Evolutionary conservation across 2,113 vertebrate species (phyloP).

Genomic region (Bubo scandiacus): DNA sequence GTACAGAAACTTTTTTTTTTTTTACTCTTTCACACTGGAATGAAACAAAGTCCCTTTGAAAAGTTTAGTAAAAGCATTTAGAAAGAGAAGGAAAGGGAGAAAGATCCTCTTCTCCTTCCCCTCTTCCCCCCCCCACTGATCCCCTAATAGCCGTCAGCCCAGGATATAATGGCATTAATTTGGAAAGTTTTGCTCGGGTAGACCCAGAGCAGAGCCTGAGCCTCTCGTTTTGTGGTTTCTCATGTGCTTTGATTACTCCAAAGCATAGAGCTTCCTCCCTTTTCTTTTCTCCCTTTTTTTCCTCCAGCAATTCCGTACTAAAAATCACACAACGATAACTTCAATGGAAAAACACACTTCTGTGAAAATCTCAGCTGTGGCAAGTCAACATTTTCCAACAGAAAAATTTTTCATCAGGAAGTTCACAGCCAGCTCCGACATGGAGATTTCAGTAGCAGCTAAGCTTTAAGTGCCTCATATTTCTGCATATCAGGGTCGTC

Average conservation of each 20-base stretch:
- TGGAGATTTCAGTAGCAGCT: not conserved
- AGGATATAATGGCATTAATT: not conserved
- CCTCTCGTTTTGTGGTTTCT: not conserved
- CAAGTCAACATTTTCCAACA: not conserved
- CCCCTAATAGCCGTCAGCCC: accelerated
- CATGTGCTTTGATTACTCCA: not conserved
- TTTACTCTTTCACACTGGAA: not conserved
- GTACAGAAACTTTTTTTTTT: not conserved
- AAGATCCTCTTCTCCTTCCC: not conserved
- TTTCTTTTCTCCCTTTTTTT: not conserved
- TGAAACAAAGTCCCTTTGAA: not conserved
- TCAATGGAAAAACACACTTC: not conserved
- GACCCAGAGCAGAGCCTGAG: not conserved
- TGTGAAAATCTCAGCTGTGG: not conserved
- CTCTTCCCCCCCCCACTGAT: not conserved
- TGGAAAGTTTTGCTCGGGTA: not conserved
- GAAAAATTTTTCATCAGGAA: not conserved
- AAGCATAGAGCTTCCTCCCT: not conserved
- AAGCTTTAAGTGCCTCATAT: conserved; percentile 22
- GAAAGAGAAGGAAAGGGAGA: not conserved
- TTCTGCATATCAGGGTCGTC: conserved; percentile 38
- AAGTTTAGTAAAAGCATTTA: not conserved
- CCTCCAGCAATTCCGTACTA: not conserved
- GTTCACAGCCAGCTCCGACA: not conserved
- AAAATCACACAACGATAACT: not conserved